Percentiles rank a stretch among this genome's conserved stretches.
Conservation (phyloP, 1,140 invertebrate species). For the Choristoneura fumiferana region DNA sequence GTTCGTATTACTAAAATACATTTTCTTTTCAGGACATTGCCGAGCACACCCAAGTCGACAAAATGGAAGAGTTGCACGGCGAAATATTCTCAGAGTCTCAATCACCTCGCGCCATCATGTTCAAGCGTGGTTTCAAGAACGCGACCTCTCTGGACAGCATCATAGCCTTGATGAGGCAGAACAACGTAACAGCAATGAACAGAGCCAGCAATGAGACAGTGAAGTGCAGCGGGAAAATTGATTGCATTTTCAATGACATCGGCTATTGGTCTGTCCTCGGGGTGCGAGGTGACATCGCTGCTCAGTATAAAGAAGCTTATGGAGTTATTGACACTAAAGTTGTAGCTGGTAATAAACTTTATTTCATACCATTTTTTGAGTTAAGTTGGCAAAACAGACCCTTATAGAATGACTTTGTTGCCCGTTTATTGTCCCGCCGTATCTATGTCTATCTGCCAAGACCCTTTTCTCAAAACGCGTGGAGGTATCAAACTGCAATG, state of each 20-base stretch:
- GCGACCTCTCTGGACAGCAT: slow-evolving; percentile 64
- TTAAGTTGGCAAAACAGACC: no score
- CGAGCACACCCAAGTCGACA: slow-evolving; percentile 56
- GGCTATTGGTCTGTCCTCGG: slow-evolving; percentile 60
- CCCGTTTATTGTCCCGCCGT: no score
- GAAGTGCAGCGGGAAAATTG: slow-evolving; percentile 40
- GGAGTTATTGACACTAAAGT: slow-evolving; percentile 74
- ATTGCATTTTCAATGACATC: slow-evolving; percentile 46
- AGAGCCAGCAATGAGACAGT: slow-evolving; percentile 38
- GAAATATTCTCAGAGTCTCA: slow-evolving; percentile 62
- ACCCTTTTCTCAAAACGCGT: no score
- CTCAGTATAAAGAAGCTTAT: slow-evolving; percentile 47
- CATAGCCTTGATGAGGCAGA: slow-evolving; percentile 64
- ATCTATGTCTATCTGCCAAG: no score
- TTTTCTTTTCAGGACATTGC: slow-evolving; percentile 62
- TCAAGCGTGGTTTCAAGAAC: slow-evolving; percentile 64
- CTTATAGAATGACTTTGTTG: no score
- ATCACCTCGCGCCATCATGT: slow-evolving; percentile 61
- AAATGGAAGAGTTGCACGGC: slow-evolving; percentile 65
- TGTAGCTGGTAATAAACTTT: slow-evolving; percentile 52
- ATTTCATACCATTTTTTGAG: no score
- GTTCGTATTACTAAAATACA: no score
- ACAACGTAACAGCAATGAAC: slow-evolving; percentile 52
- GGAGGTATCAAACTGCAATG: no score
- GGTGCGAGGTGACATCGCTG: slow-evolving; percentile 61